Conservation (phyloP, 2,888 invertebrate genomes). For the Hirtodrosophila confusa region DNA sequence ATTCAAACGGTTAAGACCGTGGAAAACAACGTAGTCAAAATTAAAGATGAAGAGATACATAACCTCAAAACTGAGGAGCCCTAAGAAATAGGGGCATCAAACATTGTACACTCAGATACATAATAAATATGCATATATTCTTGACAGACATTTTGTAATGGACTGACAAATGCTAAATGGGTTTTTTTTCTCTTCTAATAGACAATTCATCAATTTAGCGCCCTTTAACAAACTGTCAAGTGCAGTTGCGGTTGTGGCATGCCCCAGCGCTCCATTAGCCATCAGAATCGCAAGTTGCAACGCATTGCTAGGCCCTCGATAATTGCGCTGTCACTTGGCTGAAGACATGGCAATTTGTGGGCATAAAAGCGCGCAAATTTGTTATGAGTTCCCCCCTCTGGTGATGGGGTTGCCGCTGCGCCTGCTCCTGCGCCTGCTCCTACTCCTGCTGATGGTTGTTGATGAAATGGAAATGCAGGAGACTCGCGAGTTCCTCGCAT, state of each 20-base stretch:
- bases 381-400: constrained; percentile 58
- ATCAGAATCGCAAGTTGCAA: constrained; percentile 25
- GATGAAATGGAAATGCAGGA: constrained; percentile 74
- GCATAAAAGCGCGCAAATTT: constrained; percentile 80
- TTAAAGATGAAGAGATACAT: too few species aligned
- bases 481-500: constrained; percentile 56
- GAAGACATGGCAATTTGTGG: constrained; percentile 80
- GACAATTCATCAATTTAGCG: constrained; percentile 75
- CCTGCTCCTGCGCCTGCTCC: constrained; percentile 1
- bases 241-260: constrained; percentile 51
- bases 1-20: too few species aligned
- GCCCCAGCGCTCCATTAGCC: constrained; percentile 38
- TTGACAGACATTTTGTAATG: constrained; percentile 38
- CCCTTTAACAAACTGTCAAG: constrained; percentile 70
- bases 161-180: constrained; percentile 60
- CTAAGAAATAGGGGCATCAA: too few species aligned
- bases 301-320: constrained; percentile 61
- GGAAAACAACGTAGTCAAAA: too few species aligned
- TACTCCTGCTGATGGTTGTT: constrained; percentile 48
- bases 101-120: not conserved
- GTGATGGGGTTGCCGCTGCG: too few species aligned
- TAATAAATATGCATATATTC: constrained; percentile 3
- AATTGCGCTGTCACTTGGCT: constrained; percentile 78
- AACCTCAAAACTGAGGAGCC: too few species aligned
- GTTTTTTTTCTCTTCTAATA: constrained; percentile 47